Evolutionary conservation across 1,140 invertebrate genomes (phyloP).

Genomic region (Apis dorsata): DNA sequence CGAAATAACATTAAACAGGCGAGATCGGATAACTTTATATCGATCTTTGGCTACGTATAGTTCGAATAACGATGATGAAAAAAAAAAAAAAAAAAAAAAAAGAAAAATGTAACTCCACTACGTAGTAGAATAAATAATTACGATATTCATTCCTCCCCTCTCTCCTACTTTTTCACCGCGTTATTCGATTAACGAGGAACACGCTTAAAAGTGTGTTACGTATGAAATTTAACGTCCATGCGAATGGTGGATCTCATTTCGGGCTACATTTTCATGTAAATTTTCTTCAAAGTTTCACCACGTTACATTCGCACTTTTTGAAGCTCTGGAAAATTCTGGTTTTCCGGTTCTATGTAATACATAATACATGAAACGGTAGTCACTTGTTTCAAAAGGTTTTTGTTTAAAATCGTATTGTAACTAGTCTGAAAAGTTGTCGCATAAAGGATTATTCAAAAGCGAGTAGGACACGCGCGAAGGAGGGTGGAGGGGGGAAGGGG

Average conservation of each 20-base stretch:
- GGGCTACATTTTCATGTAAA: conserved; percentile 43
- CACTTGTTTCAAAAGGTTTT: conserved; percentile 41
- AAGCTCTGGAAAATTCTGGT: conserved; percentile 29
- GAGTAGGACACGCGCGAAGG: conserved; percentile 22
- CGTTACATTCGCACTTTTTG: conserved; percentile 37
- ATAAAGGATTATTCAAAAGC: conserved; percentile 37
- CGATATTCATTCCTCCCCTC: not conserved
- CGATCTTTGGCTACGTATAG: not conserved
- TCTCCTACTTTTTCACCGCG: not conserved
- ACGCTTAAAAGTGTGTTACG: conserved; percentile 12
- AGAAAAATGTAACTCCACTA: not conserved
- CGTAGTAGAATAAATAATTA: not conserved
- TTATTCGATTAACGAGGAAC: conserved; percentile 7
- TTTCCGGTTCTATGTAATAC: conserved; percentile 33
- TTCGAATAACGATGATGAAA: too few relatives aligned
- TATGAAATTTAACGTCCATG: conserved; percentile 10
- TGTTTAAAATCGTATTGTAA: conserved; percentile 48
- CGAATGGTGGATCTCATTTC: conserved; percentile 28
- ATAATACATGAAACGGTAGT: conserved; percentile 41
- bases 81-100: too few relatives aligned
- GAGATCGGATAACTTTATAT: not conserved
- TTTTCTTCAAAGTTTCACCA: conserved; percentile 30
- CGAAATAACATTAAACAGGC: not conserved
- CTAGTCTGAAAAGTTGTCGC: conserved; percentile 44
- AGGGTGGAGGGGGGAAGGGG: not conserved